Base-by-base conservation (phyloP, 2,888 invertebrate species). In the Scrobipalpa atriplicella region DNA sequence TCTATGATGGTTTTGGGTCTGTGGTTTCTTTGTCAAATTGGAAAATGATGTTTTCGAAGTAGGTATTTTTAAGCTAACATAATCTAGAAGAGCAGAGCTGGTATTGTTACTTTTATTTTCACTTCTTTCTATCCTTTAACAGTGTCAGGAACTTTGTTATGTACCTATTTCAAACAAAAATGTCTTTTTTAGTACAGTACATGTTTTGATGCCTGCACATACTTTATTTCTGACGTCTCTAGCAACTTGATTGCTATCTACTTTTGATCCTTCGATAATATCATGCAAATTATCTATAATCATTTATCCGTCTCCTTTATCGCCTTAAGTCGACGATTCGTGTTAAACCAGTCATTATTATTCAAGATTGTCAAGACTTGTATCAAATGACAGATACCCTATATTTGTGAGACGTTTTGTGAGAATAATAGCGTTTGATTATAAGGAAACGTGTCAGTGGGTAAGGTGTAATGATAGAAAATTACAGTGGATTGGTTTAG, bases 361-460 rank as follows among this genome's bases (percentile, higher is more conserved):
- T 66, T 68, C 67, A 68, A 66, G 66, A 67, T 62, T 61, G 61
- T 69, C 56, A 66, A 63, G 41, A 62, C 62, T 47, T 47, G 62
- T 68, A 65, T 68, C 66, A 69, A 72, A 68, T 69, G 66, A 71
- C 70, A 70, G 47, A 67, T 65, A 66, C 68, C 65, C 66, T 66
- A 68, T 66, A 72, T 74, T 73, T 69, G 68, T 70, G 72, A 71
- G 72, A 70, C 66, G 68, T 76, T 76, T 74, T 73, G 70, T 67
- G 68, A 65, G 29, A 58, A 69, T 80, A 82, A 82, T 81, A 74
- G 75, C 67, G 68, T 76, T 72, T 79, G 82, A 83, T 83, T 83
- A 78, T 73, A 78, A 71, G 73, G 75, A 76, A 79, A 71, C 76
- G 79, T 82, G 82, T 81, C 79, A 78, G 71, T 77, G 74, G 76